These are phyloP conservation scores for Phalacrocorax carbo DNA, from an alignment of 2,113 vertebrate species.

Conservation along the genomic window DNA sequence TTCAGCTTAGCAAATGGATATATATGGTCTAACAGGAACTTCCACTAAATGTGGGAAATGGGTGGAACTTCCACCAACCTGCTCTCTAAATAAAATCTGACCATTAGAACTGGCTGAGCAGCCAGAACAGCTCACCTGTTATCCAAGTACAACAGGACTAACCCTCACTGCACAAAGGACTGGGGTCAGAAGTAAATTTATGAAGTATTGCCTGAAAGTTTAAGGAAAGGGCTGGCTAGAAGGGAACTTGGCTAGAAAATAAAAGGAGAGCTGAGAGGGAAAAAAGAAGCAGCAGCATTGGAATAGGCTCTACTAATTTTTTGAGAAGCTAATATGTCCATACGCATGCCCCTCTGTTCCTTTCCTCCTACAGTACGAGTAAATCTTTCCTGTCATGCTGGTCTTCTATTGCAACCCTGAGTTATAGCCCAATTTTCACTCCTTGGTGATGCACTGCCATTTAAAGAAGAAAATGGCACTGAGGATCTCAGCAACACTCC, in stretches of 20 bases:
- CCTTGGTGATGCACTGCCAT: neutral
- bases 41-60: neutral
- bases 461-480: neutral
- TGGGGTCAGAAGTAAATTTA: neutral
- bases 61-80: neutral
- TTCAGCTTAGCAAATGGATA: neutral
- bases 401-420: neutral
- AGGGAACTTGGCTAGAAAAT: neutral
- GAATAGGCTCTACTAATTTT: neutral
- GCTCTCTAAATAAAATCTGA: neutral
- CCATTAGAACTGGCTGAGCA: neutral
- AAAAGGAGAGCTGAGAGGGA: neutral
- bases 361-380: neutral
- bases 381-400: neutral
- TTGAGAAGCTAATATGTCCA: neutral
- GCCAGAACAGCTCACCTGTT: neutral
- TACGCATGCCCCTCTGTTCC: neutral
- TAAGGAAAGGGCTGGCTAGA: neutral
- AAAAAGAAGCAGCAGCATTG: neutral
- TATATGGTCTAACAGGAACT: neutral
- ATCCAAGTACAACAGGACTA: neutral
- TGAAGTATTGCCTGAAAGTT: fast-evolving
- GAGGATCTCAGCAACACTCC: no score
- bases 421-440: neutral
- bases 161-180: neutral